A percentile compares a stretch with the other conserved stretches of the same genome.
Evolutionary conservation across 53 echinoderm and acorn worm species (phyloP).

Genomic region (Apostichopus leukothele): DNA sequence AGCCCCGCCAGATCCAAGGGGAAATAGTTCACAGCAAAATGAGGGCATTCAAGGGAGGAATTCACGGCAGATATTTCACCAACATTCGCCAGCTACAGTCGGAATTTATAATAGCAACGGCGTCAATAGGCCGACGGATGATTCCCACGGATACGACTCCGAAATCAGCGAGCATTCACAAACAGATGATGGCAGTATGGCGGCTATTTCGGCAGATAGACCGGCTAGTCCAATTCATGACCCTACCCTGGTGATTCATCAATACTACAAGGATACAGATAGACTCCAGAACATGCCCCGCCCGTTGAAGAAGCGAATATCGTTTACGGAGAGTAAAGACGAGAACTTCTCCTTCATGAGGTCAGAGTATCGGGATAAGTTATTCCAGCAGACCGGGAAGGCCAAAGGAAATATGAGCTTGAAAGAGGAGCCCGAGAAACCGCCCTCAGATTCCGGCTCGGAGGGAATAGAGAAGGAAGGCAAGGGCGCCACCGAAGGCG

Average conservation of each 20-base stretch:
- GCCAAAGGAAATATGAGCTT: not conserved
- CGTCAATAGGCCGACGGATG: conserved; percentile 60
- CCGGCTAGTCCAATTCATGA: conserved; percentile 81
- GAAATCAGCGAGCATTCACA: conserved; percentile 62
- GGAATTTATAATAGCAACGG: conserved; percentile 60
- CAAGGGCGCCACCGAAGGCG: conserved; percentile 33
- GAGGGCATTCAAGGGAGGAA: conserved; percentile 32
- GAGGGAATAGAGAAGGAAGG: conserved; percentile 50
- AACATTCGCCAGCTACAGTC: conserved; percentile 77
- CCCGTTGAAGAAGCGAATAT: conserved; percentile 87
- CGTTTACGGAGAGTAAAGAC: conserved; percentile 89
- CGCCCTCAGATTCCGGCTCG: conserved; percentile 33
- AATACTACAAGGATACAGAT: conserved; percentile 74
- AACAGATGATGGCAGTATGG: conserved; percentile 62
- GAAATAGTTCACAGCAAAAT: conserved; percentile 23
- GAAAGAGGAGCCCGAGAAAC: conserved; percentile 36
- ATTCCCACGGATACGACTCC: conserved; percentile 59
- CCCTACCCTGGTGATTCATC: conserved; percentile 67
- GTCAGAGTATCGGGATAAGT: conserved; percentile 58
- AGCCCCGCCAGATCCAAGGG: not conserved
- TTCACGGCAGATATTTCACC: conserved; percentile 45
- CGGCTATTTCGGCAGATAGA: conserved; percentile 67
- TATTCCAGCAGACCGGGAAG: conserved; percentile 24
- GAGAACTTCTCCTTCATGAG: conserved; percentile 83
- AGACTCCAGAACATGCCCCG: conserved; percentile 93